Evolutionary conservation across 2,888 invertebrate species (phyloP).

Genomic region (Conops quadrifasciatus): DNA sequence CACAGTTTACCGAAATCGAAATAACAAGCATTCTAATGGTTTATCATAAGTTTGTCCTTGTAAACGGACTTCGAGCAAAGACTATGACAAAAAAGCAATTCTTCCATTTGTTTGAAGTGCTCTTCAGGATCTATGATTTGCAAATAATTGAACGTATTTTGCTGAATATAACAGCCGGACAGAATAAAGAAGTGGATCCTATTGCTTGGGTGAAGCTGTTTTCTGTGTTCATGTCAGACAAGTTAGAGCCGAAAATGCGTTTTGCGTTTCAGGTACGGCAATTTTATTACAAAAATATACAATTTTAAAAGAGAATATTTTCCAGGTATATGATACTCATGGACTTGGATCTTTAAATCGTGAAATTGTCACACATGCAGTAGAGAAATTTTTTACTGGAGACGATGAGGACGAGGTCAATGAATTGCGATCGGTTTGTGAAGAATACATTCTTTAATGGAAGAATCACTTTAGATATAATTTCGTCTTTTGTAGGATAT

Average conservation of each 20-base stretch:
- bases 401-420: constrained; percentile 78
- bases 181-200: constrained; percentile 61
- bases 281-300: neutral
- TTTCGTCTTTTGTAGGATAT: constrained; percentile 69
- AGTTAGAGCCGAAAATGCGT: constrained; percentile 73
- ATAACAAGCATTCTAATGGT: constrained; percentile 68
- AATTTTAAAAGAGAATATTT: neutral
- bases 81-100: constrained; percentile 69
- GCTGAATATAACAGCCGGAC: constrained; percentile 69
- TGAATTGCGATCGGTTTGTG: constrained; percentile 65
- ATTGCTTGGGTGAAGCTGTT: constrained; percentile 75
- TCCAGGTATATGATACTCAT: constrained; percentile 71
- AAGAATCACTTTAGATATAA: neutral
- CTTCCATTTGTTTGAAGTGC: constrained; percentile 70
- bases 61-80: constrained; percentile 62
- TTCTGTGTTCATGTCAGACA: constrained; percentile 75
- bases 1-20: constrained; percentile 71
- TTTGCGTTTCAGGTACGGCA: constrained; percentile 71
- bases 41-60: constrained; percentile 67
- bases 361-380: constrained; percentile 73
- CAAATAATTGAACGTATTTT: constrained; percentile 73
- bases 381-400: constrained; percentile 64
- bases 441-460: neutral
- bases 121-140: constrained; percentile 78
- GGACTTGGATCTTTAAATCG: constrained; percentile 73